Conservation (phyloP, 2,113 vertebrate genomes). For the Camelus dromedarius region DNA sequence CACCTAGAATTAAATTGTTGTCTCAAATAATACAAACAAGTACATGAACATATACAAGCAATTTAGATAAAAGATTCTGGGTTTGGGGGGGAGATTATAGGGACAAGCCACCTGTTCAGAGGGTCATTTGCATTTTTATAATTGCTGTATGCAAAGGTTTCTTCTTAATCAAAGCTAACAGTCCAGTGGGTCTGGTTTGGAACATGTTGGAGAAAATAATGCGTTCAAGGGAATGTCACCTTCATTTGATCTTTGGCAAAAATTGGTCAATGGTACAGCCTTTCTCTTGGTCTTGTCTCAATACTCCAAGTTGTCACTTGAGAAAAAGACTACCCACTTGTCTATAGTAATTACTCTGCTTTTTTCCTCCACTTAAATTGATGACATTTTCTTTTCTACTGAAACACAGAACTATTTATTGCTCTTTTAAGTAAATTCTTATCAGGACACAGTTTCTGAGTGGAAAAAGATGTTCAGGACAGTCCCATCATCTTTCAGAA, state of each 20-base stretch:
- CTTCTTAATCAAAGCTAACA: slow-evolving; percentile 33
- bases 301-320: not conserved
- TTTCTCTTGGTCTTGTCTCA: not conserved
- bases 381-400: not conserved
- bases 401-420: not conserved
- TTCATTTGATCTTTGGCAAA: not conserved
- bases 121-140: slow-evolving; percentile 43
- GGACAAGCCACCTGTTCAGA: not conserved
- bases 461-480: not conserved
- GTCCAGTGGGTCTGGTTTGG: not conserved
- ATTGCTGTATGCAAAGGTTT: slow-evolving; percentile 25
- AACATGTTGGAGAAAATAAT: slow-evolving; percentile 28
- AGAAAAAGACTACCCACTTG: not conserved
- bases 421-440: not conserved
- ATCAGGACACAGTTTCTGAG: not conserved
- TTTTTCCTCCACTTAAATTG: not conserved
- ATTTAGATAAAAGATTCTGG: slow-evolving; percentile 67
- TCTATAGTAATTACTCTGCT: not conserved
- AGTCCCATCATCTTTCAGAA: not conserved
- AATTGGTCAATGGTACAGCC: not conserved
- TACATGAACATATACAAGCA: slow-evolving; percentile 64
- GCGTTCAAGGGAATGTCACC: not conserved
- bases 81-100: not conserved
- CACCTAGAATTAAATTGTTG: slow-evolving; percentile 26
- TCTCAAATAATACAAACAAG: slow-evolving; percentile 60